Conservation (phyloP, 1,140 invertebrate genomes). For the Drosophila pseudoobscura region DNA sequence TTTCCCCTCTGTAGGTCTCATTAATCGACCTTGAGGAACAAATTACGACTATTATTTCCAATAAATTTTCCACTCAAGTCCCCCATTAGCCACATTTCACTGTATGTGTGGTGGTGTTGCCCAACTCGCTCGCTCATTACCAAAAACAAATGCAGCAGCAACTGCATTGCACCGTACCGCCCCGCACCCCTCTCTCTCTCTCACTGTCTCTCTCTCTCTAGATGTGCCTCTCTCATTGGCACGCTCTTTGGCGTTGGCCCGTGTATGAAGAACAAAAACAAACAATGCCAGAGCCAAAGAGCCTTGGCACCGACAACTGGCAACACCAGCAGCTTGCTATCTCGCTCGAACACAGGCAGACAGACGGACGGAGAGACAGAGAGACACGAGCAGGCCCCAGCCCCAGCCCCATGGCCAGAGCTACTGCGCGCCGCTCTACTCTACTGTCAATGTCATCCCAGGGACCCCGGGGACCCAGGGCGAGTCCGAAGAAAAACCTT, state of each 20-base stretch:
- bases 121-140: too few relatives aligned
- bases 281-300: slow-evolving; percentile 68
- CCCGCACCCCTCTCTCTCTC: slow-evolving; percentile 24
- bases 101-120: too few relatives aligned
- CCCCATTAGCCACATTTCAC: too few relatives aligned
- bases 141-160: too few relatives aligned
- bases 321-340: slow-evolving; percentile 45
- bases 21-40: too few relatives aligned
- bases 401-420: slow-evolving; percentile 34
- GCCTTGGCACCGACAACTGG: slow-evolving; percentile 74
- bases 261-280: slow-evolving; percentile 68
- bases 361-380: not conserved
- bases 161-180: slow-evolving; percentile 2
- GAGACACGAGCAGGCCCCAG: slow-evolving; percentile 2
- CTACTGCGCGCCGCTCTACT: slow-evolving; percentile 10
- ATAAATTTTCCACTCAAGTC: too few relatives aligned
- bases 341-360: slow-evolving; percentile 18
- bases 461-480: slow-evolving; percentile 17
- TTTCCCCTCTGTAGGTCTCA: too few relatives aligned
- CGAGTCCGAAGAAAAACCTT: slow-evolving; percentile 7
- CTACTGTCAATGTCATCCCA: slow-evolving; percentile 41
- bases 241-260: slow-evolving; percentile 40
- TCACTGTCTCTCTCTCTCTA: not conserved
- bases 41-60: too few relatives aligned
- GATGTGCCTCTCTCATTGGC: slow-evolving; percentile 8